Evolutionary conservation across 2,888 invertebrate genomes (phyloP).

Genomic region (Frankliniella fusca): DNA sequence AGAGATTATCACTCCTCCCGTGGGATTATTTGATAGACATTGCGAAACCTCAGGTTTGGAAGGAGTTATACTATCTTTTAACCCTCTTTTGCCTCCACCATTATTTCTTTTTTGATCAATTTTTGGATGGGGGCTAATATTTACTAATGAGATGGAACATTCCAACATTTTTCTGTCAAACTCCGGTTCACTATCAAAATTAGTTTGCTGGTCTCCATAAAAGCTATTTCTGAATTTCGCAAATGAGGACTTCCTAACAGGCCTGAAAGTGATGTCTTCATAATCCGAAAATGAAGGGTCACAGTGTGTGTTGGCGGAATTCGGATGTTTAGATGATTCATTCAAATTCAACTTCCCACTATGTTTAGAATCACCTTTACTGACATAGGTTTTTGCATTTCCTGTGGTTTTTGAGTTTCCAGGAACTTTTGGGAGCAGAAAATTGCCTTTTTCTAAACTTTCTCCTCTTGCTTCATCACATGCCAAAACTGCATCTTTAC

Average conservation of each 20-base stretch:
- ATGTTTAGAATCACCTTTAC: neutral
- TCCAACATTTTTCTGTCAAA: neutral
- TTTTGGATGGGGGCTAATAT: neutral
- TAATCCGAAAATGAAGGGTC: neutral
- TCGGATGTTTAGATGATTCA: too few species aligned
- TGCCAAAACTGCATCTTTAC: too few species aligned
- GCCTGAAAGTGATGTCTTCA: neutral
- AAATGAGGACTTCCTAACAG: neutral
- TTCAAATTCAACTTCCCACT: neutral
- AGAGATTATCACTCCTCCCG: neutral
- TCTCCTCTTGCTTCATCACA: too few species aligned
- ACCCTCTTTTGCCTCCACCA: neutral
- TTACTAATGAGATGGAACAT: neutral
- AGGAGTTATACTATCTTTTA: neutral
- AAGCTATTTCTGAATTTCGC: neutral
- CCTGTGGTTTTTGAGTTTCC: too few species aligned
- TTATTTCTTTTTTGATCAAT: neutral
- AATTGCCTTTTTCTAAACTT: too few species aligned
- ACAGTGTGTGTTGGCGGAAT: neutral
- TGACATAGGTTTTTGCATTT: neutral
- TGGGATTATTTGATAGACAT: neutral
- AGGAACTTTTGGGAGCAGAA: too few species aligned
- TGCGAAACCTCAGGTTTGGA: neutral
- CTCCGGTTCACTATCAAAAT: neutral
- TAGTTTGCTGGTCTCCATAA: neutral